These are phyloP conservation scores for Myanophis thanlyinensis DNA, from an alignment of 2,113 vertebrate genomes.

Conservation along the genomic window DNA sequence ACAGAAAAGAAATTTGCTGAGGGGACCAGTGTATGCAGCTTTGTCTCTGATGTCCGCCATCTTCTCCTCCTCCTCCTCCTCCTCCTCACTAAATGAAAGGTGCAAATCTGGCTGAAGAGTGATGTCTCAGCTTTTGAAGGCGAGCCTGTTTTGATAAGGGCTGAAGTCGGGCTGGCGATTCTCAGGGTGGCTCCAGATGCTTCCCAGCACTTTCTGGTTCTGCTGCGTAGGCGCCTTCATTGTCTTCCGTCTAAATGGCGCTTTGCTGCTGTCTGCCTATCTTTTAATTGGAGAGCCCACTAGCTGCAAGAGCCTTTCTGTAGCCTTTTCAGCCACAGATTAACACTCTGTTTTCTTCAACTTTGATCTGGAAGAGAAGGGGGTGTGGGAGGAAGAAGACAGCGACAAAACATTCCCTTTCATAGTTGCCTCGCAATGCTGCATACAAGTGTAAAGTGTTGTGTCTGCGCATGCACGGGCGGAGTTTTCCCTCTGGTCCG, in stretches of 20 bases:
- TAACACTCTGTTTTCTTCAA: conserved; percentile 48
- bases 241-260: conserved; percentile 77
- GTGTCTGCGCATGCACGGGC: too few relatives aligned
- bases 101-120: conserved; percentile 24
- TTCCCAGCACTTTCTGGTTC: conserved; percentile 76
- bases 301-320: conserved; percentile 65
- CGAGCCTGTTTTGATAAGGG: conserved; percentile 5
- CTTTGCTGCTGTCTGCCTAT: conserved; percentile 71
- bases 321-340: conserved; percentile 69
- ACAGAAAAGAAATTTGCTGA: conserved; percentile 11
- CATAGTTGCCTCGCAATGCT: neutral
- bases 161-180: neutral
- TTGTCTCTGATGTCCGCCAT: neutral
- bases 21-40: neutral
- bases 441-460: neutral
- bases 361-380: neutral
- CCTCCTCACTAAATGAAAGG: conserved; percentile 11
- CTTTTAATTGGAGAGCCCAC: conserved; percentile 85
- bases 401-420: neutral
- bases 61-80: conserved; percentile 13
- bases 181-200: conserved; percentile 56
- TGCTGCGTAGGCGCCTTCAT: conserved; percentile 77
- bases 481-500: too few relatives aligned
- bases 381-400: conserved; percentile 14
- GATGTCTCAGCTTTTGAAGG: neutral